phyloP scores from a whole-genome alignment of 2,113 vertebrate species.

The Stictonetta naevosa region DNA sequence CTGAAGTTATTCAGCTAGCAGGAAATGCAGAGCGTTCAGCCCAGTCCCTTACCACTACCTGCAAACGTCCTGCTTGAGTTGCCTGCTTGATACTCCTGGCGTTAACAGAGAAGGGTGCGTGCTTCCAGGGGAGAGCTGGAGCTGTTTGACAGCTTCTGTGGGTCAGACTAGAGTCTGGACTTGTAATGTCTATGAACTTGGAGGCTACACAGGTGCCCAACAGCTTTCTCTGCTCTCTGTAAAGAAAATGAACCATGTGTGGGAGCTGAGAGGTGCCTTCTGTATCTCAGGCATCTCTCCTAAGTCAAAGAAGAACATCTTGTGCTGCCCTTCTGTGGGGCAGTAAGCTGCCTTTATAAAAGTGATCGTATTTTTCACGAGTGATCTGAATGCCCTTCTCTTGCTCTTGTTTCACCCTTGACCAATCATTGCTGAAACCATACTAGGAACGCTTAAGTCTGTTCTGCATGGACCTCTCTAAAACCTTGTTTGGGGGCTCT shows the following conservation, averaged over 20 bases:
- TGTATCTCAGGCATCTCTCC: no score
- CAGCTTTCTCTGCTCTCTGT: rapidly evolving
- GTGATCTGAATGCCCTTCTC: background rate
- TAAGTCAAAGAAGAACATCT: no score
- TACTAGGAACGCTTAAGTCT: background rate
- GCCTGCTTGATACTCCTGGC: background rate
- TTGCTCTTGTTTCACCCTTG: background rate
- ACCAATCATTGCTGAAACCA: no score
- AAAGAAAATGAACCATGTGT: background rate
- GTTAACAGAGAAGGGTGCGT: background rate
- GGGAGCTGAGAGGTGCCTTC: background rate
- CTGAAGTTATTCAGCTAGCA: background rate
- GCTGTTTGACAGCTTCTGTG: background rate
- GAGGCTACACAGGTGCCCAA: background rate
- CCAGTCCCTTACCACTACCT: background rate
- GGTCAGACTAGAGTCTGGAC: background rate
- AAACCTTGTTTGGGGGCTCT: background rate
- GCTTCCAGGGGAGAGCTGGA: background rate
- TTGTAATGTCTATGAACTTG: background rate
- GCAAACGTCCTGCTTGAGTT: background rate
- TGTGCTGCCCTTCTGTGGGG: background rate
- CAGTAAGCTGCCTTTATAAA: background rate
- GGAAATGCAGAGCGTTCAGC: background rate
- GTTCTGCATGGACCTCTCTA: rapidly evolving
- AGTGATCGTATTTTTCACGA: background rate